phyloP scores from a whole-genome alignment of 2,888 invertebrate genomes.

The Synanthedon tipuliformis region DNA sequence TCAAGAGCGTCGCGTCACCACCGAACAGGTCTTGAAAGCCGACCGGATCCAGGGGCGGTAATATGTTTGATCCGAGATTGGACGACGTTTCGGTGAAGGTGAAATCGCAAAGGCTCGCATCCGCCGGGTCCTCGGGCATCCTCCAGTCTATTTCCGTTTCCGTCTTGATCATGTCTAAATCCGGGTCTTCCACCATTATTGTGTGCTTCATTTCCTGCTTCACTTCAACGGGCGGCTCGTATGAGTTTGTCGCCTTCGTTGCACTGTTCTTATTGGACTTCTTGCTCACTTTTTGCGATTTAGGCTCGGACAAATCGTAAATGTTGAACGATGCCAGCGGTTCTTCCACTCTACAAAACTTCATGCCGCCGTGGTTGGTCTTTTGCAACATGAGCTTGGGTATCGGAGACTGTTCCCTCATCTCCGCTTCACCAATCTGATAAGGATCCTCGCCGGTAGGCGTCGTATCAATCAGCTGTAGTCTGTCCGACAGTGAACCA shows the following conservation, averaged over 20 bases:
- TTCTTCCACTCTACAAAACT: conserved; percentile 22
- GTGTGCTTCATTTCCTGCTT: conserved; percentile 26
- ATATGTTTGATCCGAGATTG: conserved; percentile 24
- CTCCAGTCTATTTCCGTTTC: conserved; percentile 42
- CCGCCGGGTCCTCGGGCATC: conserved; percentile 20
- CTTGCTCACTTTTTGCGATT: conserved; percentile 16
- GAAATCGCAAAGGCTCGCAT: conserved; percentile 43
- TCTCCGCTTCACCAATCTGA: conserved; percentile 55
- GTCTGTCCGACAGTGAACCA: conserved; percentile 47
- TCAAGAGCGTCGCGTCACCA: conserved; percentile 19
- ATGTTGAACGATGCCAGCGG: conserved; percentile 24
- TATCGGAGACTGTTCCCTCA: conserved; percentile 61
- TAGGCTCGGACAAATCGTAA: conserved; percentile 26
- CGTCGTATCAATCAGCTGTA: conserved; percentile 53
- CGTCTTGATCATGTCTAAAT: conserved; percentile 35
- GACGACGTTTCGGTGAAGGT: conserved; percentile 41
- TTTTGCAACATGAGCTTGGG: conserved; percentile 57
- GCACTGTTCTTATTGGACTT: conserved; percentile 18
- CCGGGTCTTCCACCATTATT: conserved; percentile 28
- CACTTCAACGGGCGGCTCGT: conserved; percentile 10
- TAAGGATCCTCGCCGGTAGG: conserved; percentile 60
- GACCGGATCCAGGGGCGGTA: conserved; percentile 29
- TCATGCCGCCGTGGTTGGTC: conserved; percentile 40
- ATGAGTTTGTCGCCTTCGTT: conserved; percentile 10
- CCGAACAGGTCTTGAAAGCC: conserved; percentile 40